phyloP scores from a whole-genome alignment of 1,140 invertebrate genomes.

The Mactra quadrangularis region DNA sequence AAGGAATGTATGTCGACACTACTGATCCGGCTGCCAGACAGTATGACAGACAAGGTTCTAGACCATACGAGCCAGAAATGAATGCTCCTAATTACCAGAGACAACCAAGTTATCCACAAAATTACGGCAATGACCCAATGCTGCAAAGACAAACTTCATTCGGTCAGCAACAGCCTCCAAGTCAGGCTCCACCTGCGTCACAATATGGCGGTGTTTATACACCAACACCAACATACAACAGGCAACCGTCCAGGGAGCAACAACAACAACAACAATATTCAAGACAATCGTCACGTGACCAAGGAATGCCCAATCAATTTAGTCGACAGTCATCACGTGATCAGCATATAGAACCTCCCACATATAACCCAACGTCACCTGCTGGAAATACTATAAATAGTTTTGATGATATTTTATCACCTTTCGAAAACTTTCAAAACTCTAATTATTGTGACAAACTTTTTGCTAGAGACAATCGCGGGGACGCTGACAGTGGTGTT shows the following conservation, averaged over 20 bases:
- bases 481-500: slow-evolving; percentile 63
- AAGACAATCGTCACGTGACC: slow-evolving; percentile 23
- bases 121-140: slow-evolving; percentile 9
- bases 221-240: slow-evolving; percentile 3
- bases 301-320: slow-evolving; percentile 16
- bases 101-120: slow-evolving; percentile 24
- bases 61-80: slow-evolving; percentile 23
- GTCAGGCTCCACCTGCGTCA: slow-evolving; percentile 19
- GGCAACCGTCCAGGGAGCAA: slow-evolving; percentile 29
- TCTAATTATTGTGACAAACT: slow-evolving; percentile 71
- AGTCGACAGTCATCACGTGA: slow-evolving; percentile 47
- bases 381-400: slow-evolving; percentile 65
- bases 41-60: slow-evolving; percentile 44
- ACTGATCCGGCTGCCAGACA: slow-evolving; percentile 16
- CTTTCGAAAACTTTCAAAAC: slow-evolving; percentile 72
- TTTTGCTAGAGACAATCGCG: slow-evolving; percentile 41
- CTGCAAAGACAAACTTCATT: slow-evolving; percentile 37
- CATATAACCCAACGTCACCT: slow-evolving; percentile 47
- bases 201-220: slow-evolving; percentile 25
- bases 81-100: slow-evolving; percentile 24
- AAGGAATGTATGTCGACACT: slow-evolving; percentile 18
- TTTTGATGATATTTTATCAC: slow-evolving; percentile 72
- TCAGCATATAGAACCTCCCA: slow-evolving; percentile 29
- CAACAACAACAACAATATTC: slow-evolving; percentile 39
- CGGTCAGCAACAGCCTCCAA: slow-evolving; percentile 16